These are phyloP conservation scores for Leucophenga varia DNA, from an alignment of 1,140 invertebrate species.

Conservation along the genomic window DNA sequence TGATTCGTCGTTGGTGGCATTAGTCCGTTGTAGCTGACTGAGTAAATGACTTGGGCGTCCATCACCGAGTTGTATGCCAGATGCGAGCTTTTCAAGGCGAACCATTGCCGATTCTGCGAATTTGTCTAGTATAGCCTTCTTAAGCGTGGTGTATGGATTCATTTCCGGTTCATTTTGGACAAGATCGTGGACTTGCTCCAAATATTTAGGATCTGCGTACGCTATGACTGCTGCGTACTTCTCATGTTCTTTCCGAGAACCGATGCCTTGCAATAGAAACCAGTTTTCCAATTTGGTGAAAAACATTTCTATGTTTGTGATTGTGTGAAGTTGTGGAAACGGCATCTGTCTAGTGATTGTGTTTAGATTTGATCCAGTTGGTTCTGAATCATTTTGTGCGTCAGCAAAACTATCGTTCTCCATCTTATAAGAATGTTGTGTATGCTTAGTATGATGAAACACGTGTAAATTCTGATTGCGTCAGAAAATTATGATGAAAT, in stretches of 20 bases:
- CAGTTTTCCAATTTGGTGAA: neutral
- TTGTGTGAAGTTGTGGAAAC: no score
- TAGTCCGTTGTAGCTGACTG: neutral
- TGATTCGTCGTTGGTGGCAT: neutral
- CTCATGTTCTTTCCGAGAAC: neutral
- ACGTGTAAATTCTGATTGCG: no score
- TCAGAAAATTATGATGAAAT: no score
- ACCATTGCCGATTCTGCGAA: neutral
- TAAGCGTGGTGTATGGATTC: neutral
- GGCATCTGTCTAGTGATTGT: neutral
- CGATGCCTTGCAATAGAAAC: neutral
- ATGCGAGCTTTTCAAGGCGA: neutral
- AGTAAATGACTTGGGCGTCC: neutral
- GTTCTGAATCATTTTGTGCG: no score
- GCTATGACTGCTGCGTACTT: neutral
- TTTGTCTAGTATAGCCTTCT: neutral
- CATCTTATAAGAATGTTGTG: no score
- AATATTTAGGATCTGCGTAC: neutral
- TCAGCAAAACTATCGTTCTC: no score
- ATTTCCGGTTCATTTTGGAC: neutral
- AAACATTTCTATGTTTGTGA: neutral
- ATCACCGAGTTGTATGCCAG: neutral
- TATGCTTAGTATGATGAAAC: no score
- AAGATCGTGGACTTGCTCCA: neutral
- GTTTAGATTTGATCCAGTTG: no score